Base-by-base conservation (phyloP, 1,140 invertebrate genomes). In the Nephotettix cincticeps region DNA sequence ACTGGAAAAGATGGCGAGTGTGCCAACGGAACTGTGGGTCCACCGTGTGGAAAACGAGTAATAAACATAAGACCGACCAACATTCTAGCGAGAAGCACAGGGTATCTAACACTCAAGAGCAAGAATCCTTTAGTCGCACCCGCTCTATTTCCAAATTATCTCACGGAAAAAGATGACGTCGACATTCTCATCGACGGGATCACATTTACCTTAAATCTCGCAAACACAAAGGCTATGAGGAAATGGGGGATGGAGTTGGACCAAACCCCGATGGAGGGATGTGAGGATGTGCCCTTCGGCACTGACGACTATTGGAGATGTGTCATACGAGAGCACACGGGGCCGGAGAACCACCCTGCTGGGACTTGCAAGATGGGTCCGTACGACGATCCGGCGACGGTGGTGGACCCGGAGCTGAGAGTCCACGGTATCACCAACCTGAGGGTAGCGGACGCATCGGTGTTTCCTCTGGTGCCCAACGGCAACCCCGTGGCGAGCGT, bases 311-410 rank as follows among this genome's bases (percentile, higher is more conserved):
- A 86, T 73, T 85, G 85, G 81, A 78, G 81, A 32, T 87, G 86
- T 72, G 66, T 82, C 14, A 77, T 83, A 67, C 17, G 72, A 68
- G 40, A 47, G 23, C 9, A 72, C 72, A 83, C 82, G 1, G 82
- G 82, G 0, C 80, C 85, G n/a, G 83, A 87, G 76, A 79, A 83
- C 81, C 87, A 89, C 80, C 83, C 84, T 1, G 81, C 81, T 0
- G 84, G 87, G 25, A 88, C 87, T 0, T 86, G 86, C 73, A 87
- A 86, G 79, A 90, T 90, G 88, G 88, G 80, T 4, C 81, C 81
- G 0, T 75, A 77, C 29, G 51, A 73, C 51, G 81, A 82, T 73
- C 45, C 63, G 4, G 68, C 51, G 21, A 79, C 81, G 11, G 81
- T 83, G 3, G 81, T 83, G 3, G 79, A 82, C 71, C 76, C 77